Base-by-base conservation (phyloP, 2,113 vertebrate genomes). In the Emberiza fucata region DNA sequence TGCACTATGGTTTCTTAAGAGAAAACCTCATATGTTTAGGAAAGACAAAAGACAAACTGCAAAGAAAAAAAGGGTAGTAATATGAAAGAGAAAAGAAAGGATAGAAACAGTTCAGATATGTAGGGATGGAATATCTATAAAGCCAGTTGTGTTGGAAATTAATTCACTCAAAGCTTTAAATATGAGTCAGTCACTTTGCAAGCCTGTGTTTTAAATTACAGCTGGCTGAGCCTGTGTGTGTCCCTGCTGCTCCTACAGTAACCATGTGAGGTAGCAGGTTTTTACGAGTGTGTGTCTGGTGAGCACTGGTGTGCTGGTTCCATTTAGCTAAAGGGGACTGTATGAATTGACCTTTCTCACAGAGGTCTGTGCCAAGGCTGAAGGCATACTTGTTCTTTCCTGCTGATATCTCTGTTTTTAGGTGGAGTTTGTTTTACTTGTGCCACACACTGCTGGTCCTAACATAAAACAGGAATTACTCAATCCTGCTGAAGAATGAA, bases 231-330 rank as follows among this genome's bases (percentile, higher is more conserved):
- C 29, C 64, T 68, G 14, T 71, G 39, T 3, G 2, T 59, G 60
- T 53, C 54, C 39, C 76, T 3, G 13, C 60, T 71, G 5, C 76
- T 84, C 79, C 40, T 60, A 28, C 57, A 51, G 64, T n/a, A 76
- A n/a, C 0, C 0, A n/a, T 27, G 40, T 31, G 39, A 42, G 5
- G 3, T 29, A 33, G 63, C 65, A 14, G n/a, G 51, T 25, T 69
- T 73, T 90, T 70, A 29, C 0, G 1, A 13, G 37, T 4, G 13
- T 64, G 24, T 13, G 5, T 71, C 57, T 40, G 53, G 51, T 45
- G 70, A 80, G 64, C 42, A 54, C 61, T 84, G 8, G 5, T 54
- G 22, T 57, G 79, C 87, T 88, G 80, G 47, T 93, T 80, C 40
- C 42, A 9, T 66, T 82, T 42, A 84, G 48, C 37, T 68, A 12